These are phyloP conservation scores for Polietes domitor DNA, from an alignment of 2,888 invertebrate genomes.

Conservation along the genomic window DNA sequence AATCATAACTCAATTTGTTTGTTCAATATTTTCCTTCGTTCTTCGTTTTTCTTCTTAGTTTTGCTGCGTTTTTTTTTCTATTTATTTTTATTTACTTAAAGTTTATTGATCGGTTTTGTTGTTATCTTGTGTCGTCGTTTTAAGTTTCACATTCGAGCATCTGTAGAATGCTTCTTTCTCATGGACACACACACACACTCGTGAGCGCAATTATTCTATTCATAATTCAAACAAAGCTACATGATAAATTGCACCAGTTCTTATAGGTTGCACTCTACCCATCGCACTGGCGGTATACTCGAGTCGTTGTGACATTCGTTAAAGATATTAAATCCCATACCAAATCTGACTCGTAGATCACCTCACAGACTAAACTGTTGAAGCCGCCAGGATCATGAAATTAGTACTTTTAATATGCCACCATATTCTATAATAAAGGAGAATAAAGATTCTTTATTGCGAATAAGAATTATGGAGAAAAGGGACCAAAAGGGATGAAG, in stretches of 20 bases:
- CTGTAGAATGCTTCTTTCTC: no score
- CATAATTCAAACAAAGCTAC: background rate
- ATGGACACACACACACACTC: background rate
- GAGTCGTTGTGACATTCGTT: background rate
- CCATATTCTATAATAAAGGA: no score
- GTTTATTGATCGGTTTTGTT: background rate
- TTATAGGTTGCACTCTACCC: conserved; percentile 7
- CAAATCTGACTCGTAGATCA: no score
- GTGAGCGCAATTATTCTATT: conserved; percentile 1
- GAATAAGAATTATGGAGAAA: no score
- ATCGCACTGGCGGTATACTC: background rate
- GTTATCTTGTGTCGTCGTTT: conserved; percentile 21
- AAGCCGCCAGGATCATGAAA: no score
- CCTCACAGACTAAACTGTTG: no score
- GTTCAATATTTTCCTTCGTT: background rate
- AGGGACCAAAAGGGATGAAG: no score
- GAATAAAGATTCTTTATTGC: no score
- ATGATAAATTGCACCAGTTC: conserved; percentile 32
- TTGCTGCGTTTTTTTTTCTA: background rate
- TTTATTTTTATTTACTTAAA: conserved; percentile 1
- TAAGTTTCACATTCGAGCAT: conserved; percentile 19
- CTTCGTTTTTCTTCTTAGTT: background rate
- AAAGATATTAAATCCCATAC: no score
- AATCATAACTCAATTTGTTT: conserved; percentile 14
- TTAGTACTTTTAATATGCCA: no score